Evolutionary conservation across 2,113 vertebrate species (phyloP), one percentile per base, ranked within the genome.

Genomic region (Phyllostomus discolor): DNA sequence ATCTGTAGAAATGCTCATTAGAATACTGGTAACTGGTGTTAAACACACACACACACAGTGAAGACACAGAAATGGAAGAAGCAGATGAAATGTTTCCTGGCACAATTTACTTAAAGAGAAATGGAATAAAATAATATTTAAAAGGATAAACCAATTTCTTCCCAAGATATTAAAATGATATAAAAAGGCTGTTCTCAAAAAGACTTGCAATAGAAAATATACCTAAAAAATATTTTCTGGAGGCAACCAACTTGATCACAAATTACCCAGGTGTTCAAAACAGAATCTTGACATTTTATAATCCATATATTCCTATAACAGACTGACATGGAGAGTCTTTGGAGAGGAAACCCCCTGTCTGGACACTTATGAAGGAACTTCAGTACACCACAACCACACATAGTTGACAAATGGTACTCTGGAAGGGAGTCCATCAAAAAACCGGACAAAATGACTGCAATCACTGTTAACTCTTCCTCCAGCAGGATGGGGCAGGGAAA

Each of bases 321-420:
- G 82, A 52, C n/a, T 79, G 91, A 66, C 94, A 78, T 4, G 7
- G 80, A 69, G 50, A 20, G 70, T 78, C 73, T 98, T 85, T 70
- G 91, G 46, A 28, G 78, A 73, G 52, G 19, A 76, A 97, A 89
- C 96, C 69, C 76, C 75, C 79, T 62, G 94, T 75, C 79, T 57
- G 69, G 98, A 95, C 86, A 98, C 78, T 43, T 59, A 17, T 22
- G 76, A 88, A 79, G 54, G 81, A 98, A 98, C 83, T 97, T 98
- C 82, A 76, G 19, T 72, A 90, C 70, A 92, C n/a, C 48, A 33
- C 84, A 81, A 95, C 96, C 90, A 70, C 31, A 73, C 33, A 35
- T 15, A 35, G 12, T 52, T 95, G 83, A 80, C 83, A 72, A 96
- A 95, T 24, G 46, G 33, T 10, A 76, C n/a, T 88, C 81, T 57